Evolutionary conservation across 2,888 invertebrate genomes (phyloP), one percentile per base, ranked within the genome.

Genomic region (Xanthorhoe designata): DNA sequence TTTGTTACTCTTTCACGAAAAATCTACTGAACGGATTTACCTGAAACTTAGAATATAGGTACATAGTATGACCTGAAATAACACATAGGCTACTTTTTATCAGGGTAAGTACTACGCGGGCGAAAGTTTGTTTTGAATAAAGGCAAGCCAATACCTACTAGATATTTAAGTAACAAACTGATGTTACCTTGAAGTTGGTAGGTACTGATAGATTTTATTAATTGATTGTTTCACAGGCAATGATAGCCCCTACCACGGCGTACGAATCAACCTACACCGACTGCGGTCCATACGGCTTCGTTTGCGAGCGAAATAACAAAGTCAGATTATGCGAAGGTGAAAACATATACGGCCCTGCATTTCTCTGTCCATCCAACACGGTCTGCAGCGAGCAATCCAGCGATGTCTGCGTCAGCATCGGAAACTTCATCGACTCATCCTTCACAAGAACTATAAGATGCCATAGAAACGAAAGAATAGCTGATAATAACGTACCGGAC

Each of bases 301-400:
- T 83, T 0, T 93, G 92, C 61, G 91, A 92, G 73, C 79, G 84
- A 10, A 78, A 79, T 32, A 80, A 80, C 24, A 88, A 79, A 77
- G 70, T 93, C 10, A 81, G 88, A 54, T 77, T 93, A 13, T 93
- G 93, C 72, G 91, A 91, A 29, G 89, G 82, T 0, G 82, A 84
- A 9, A 86, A 82, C 61, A 50, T 86, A 9, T 75, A 84, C 18
- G 92, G 92, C 0, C 92, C 92, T 0, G 74, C 87, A 0, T 93
- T 93, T 67, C 68, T 86, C 5, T 94, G 93, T 63, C 93, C 93
- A 0, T 59, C 79, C 0, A 87, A 89, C 67, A 91, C 90, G 2
- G 68, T 90, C 9, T 94, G 93, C 78, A 93, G 90, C 61, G 91
- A 90, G 68, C 90, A 92, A 53, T 91, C 93, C 0, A 85, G 79